Base-by-base conservation (phyloP, 1,140 invertebrate genomes). In the Drosophila lacertosa region DNA sequence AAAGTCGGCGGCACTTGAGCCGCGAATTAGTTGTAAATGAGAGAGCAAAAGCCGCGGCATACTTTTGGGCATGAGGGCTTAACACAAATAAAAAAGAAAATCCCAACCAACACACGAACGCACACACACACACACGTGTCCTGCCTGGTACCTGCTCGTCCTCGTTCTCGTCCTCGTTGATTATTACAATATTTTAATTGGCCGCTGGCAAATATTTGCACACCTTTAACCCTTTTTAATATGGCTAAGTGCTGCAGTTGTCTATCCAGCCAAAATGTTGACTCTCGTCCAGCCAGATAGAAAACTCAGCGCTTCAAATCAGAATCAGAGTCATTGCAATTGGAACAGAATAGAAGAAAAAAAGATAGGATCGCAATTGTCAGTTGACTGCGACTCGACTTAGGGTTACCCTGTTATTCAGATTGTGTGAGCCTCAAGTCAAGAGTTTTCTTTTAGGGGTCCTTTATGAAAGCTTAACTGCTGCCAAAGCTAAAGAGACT, bases 201-300 rank as follows among this genome's bases (percentile, higher is more conserved):
- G 82, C 70, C 64, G 20, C 66, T 47, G 48, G 64, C 54, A 86
- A 86, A 86, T 86, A 86, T 86, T 86, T 88, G 77, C 77, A 55
- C 78, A 86, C 77, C 82, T 86, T 86, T 86, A 86, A 86, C 82
- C 82, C 82, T 88, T 86, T 86, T 82, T 86, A 88, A 86, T 86
- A 82, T 71, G 70, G 45, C 47, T 71, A 89, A 86, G 82, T 78
- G 82, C 74, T 71, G 44, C 66, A 33, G 29, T 67, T 62, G 35
- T 59, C 54, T 42, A 47, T 37, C 22, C 33, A 29, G 10, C 45
- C 15, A 16, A 20, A 37, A 44, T 67, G 35, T 67, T 72, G 64
- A 60, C 69, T 67, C 20, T 59, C n/a, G 33, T 42, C 35, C 63
- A 71, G 50, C 40, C 59, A 33, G 6, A 64, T 29, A 22, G 54